Percentiles rank a stretch among this genome's conserved stretches.
These are phyloP conservation scores for Takifugu rubripes DNA, from an alignment of 2,797 vertebrate species.

Conservation along the genomic window DNA sequence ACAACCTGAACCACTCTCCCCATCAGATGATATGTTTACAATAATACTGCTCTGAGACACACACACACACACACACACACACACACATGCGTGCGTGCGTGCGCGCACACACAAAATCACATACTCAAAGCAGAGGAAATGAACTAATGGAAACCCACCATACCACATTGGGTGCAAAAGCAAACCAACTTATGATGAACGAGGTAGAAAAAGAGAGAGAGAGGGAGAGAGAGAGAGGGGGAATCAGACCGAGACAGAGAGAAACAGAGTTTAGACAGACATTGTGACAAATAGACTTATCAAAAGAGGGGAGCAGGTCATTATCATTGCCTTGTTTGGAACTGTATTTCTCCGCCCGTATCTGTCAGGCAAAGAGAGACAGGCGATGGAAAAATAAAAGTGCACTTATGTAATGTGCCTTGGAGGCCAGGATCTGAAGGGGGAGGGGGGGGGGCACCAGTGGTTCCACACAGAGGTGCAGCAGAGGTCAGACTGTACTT, in stretches of 20 bases:
- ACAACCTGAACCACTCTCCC: conserved; percentile 79
- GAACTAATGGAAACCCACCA: conserved; percentile 60
- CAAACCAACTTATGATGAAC: conserved; percentile 28
- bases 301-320: conserved; percentile 44
- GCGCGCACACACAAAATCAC: not conserved
- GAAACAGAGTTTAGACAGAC: conserved; percentile 15
- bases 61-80: conserved; percentile 38
- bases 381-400: conserved; percentile 55
- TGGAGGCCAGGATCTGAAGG: conserved; percentile 36
- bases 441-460: conserved; percentile 7
- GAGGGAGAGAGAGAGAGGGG: conserved; percentile 2
- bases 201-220: not conserved
- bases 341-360: conserved; percentile 40
- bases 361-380: conserved; percentile 42
- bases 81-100: conserved; percentile 9
- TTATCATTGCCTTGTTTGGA: conserved; percentile 66
- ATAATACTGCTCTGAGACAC: conserved; percentile 76
- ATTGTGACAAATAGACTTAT: conserved; percentile 44
- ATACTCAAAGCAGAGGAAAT: conserved; percentile 50
- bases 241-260: conserved; percentile 9
- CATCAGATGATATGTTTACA: conserved; percentile 84
- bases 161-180: conserved; percentile 40
- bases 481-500: conserved; percentile 45
- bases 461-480: conserved; percentile 39
- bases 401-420: conserved; percentile 55